A percentile compares a stretch with the other conserved stretches of the same genome.
phyloP scores from a whole-genome alignment of 2,113 vertebrate species.

The Stictonetta naevosa region DNA sequence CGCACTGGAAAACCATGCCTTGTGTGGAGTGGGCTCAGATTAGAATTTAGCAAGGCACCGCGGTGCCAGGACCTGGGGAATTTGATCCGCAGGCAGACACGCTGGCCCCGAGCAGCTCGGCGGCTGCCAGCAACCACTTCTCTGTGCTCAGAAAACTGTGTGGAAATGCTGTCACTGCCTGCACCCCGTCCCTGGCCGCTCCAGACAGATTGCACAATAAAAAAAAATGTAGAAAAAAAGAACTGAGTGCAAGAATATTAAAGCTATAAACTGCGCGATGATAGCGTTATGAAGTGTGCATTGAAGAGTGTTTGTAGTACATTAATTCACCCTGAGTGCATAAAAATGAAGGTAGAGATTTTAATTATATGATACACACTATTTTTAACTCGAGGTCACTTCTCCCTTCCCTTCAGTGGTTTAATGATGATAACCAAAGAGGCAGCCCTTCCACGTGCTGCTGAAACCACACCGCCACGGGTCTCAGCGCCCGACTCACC shows the following conservation, averaged over 20 bases:
- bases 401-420: neutral
- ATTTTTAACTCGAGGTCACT: neutral
- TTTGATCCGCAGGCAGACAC: neutral
- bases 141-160: neutral
- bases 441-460: neutral
- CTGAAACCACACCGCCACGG: neutral
- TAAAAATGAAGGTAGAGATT: neutral
- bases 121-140: neutral
- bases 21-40: neutral
- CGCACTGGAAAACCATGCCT: neutral
- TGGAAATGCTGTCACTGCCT: neutral
- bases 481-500: neutral
- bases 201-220: neutral
- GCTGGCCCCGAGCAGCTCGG: neutral
- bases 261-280: neutral
- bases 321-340: neutral
- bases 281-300: neutral
- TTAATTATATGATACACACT: neutral
- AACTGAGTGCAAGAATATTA: neutral
- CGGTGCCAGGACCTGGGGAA: accelerated
- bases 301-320: neutral
- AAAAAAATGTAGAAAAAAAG: neutral
- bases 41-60: neutral
- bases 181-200: neutral
- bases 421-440: neutral